Base-by-base conservation (phyloP, 2,797 vertebrate genomes). In the Sebastes nivosus region DNA sequence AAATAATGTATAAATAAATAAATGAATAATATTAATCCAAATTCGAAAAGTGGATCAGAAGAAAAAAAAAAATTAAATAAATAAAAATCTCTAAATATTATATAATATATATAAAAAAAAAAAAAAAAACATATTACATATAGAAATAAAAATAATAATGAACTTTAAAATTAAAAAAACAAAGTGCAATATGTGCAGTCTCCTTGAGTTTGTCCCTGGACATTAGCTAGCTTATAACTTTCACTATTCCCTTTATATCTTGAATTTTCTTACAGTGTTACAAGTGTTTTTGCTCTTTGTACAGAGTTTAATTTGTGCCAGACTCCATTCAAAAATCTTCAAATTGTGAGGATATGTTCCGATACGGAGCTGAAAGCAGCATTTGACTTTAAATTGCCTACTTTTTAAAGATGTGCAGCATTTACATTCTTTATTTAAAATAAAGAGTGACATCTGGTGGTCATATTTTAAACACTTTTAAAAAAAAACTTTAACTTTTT, bases 391-490 rank as follows among this genome's bases (percentile, higher is more conserved):
- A 8, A 14, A 66, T 73, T 67, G 60, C 13, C 18, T 50, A 20
- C 46, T 50, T 50, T 50, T 50, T 50, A 27, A 66, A 67, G 38
- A 73, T 79, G 65, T 82, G 58, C 30, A 77, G 72, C 32, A 50
- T 83, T 82, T 27, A 27, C 70, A 64, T 77, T 72, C 8, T 11
- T 38, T 54, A 14, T 22, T 13, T 30, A 46, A 50, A 46, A 59
- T 2, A 29, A n/a, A 77, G 25, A 66, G 90, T 58, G 90, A 88
- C 88, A 87, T 69, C 87, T 90, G 72, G 55, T 77, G 88, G 84
- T 58, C 71, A 34, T 34, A 10, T 64, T 74, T 79, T 67, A 65
- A 72, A 64, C 55, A 22, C 13, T 32, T 32, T 63, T 1, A 30
- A 22, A 29, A 2, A 8, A 58, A 22, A 25, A 34, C 3, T 63